Evolutionary conservation across 2,888 invertebrate species (phyloP).

Genomic region (Tillus elongatus): DNA sequence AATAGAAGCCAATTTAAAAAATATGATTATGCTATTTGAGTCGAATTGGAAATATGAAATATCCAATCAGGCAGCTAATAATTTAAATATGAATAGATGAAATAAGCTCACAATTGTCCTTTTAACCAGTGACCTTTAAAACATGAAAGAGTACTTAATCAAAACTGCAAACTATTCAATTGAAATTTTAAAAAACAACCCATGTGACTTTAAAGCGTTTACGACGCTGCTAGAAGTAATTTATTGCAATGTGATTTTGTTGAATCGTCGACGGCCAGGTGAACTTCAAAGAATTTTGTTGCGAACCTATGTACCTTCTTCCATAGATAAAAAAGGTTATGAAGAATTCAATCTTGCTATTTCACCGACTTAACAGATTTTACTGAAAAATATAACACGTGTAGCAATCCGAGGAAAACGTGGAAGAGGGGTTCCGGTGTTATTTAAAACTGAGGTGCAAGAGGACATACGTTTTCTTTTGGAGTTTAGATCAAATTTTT

Average conservation of each 20-base stretch:
- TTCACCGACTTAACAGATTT: slow-evolving; percentile 8
- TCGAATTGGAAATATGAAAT: slow-evolving; percentile 13
- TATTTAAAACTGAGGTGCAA: neutral
- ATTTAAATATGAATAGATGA: slow-evolving; percentile 17
- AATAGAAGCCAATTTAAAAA: slow-evolving; percentile 9
- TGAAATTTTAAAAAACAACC: slow-evolving; percentile 1
- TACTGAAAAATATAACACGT: slow-evolving; percentile 2
- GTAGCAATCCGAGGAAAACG: neutral
- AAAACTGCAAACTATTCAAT: neutral
- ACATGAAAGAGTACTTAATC: slow-evolving; percentile 9
- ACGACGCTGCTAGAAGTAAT: neutral
- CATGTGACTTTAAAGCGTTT: neutral
- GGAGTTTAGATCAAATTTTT: neutral
- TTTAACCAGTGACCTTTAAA: slow-evolving; percentile 9
- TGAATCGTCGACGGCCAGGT: slow-evolving; percentile 12
- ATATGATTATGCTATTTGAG: slow-evolving; percentile 5
- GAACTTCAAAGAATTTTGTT: slow-evolving; percentile 9
- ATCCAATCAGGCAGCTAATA: slow-evolving; percentile 14
- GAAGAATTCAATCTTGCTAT: slow-evolving; percentile 12
- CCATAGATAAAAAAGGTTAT: neutral
- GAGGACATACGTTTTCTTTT: neutral
- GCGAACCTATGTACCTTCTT: neutral
- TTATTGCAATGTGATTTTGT: neutral
- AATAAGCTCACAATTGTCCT: slow-evolving; percentile 14
- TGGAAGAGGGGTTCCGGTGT: neutral